Conservation (phyloP, 2,113 vertebrate species). For the Edolisoma coerulescens region DNA sequence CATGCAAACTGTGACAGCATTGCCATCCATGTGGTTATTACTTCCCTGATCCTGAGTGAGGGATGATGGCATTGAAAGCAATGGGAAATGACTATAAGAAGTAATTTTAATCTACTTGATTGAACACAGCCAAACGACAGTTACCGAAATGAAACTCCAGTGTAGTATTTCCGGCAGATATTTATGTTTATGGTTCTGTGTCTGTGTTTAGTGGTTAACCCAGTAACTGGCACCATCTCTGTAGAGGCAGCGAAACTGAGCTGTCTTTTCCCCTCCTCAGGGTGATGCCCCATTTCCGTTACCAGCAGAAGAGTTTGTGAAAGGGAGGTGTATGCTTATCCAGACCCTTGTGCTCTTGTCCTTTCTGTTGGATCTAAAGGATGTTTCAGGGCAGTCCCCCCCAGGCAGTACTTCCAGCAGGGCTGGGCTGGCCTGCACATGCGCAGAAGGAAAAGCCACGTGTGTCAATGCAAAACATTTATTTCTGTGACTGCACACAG, state of each 20-base stretch:
- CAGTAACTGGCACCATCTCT: background rate
- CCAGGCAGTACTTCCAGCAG: background rate
- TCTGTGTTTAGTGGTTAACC: background rate
- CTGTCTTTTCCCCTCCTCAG: background rate
- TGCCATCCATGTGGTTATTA: background rate
- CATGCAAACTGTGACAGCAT: background rate
- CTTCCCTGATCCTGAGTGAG: background rate
- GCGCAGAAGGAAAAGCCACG: rapidly evolving
- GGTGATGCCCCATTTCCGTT: background rate
- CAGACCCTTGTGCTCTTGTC: background rate
- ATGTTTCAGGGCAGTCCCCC: background rate
- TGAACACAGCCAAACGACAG: background rate
- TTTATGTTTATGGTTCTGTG: background rate
- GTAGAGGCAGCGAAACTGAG: background rate
- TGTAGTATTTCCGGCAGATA: background rate
- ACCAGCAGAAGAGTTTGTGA: background rate
- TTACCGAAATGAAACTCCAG: background rate
- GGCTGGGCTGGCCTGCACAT: background rate
- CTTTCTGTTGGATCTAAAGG: background rate
- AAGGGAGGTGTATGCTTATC: background rate
- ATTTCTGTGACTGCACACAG: background rate
- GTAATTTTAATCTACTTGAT: background rate
- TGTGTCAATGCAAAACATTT: background rate
- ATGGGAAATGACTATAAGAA: background rate
- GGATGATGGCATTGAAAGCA: background rate